Percentiles rank a stretch among this genome's conserved stretches.
phyloP scores from a whole-genome alignment of 2,797 vertebrate species.

The Alectoris magna region DNA sequence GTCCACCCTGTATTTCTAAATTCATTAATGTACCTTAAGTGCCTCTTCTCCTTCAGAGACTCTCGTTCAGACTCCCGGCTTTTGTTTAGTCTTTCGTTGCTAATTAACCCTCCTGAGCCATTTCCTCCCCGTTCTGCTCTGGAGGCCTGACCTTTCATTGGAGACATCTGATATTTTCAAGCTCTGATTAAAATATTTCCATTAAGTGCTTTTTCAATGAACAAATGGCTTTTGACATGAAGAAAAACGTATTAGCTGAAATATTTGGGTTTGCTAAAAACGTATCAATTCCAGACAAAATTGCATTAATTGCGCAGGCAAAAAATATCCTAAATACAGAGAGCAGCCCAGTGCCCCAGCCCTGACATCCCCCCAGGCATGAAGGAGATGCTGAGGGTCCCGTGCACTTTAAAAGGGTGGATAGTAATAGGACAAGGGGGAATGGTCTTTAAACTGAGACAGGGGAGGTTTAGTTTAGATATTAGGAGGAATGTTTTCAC shows the following conservation, averaged over 20 bases:
- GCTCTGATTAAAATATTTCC: constrained; percentile 43
- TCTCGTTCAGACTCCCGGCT: not conserved
- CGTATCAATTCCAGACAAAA: not conserved
- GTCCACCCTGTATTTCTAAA: not conserved
- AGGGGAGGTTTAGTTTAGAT: no score
- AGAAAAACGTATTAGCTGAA: not conserved
- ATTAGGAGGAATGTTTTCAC: no score
- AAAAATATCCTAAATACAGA: not conserved
- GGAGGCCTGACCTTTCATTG: constrained; percentile 40
- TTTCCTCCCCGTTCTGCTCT: constrained; percentile 17
- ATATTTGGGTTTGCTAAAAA: not conserved
- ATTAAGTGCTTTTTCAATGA: constrained; percentile 18
- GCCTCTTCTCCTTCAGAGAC: constrained; percentile 6
- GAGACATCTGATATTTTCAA: constrained; percentile 33
- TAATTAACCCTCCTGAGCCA: constrained; percentile 57
- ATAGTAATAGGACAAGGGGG: no score
- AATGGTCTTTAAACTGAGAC: no score
- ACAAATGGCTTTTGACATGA: not conserved
- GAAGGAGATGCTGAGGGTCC: rapidly evolving
- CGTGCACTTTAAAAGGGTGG: no score
- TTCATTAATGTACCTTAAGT: constrained; percentile 1
- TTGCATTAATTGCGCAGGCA: not conserved
- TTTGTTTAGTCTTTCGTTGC: constrained; percentile 35
- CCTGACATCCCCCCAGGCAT: not conserved
- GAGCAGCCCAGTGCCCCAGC: not conserved